Percentiles rank a stretch among this genome's conserved stretches.
Evolutionary conservation across 2,888 invertebrate genomes (phyloP).

Genomic region (Cataglyphis cursor): DNA sequence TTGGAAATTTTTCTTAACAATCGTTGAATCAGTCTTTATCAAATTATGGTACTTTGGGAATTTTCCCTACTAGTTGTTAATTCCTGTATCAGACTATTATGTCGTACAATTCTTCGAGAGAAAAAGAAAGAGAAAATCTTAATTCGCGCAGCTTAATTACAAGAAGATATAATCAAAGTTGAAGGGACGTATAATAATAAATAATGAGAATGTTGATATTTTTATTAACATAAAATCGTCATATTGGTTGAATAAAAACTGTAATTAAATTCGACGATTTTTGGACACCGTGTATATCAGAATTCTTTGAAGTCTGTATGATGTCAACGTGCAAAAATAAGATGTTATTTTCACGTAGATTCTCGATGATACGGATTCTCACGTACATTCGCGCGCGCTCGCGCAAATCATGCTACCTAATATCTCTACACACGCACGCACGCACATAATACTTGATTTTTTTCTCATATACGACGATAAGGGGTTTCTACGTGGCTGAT

Average conservation of each 20-base stretch:
- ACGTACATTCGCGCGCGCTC: constrained; percentile 20
- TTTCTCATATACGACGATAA: constrained; percentile 77
- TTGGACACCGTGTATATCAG: constrained; percentile 8
- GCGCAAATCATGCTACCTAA: constrained; percentile 12
- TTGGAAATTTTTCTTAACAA: neutral
- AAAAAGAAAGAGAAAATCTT: neutral
- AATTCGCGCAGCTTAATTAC: neutral
- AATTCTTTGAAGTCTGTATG: constrained; percentile 27
- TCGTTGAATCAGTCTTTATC: neutral
- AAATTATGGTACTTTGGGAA: neutral
- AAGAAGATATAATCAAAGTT: neutral
- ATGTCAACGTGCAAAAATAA: constrained; percentile 48
- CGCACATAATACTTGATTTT: constrained; percentile 56
- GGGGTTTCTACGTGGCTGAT: constrained; percentile 76
- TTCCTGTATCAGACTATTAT: neutral
- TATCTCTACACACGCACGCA: neutral
- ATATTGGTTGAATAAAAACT: neutral
- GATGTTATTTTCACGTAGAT: constrained; percentile 33
- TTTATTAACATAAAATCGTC: neutral
- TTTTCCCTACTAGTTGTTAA: neutral
- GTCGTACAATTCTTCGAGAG: neutral
- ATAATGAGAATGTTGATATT: neutral
- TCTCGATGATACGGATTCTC: constrained; percentile 40
- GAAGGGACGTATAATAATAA: neutral
- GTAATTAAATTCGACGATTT: constrained; percentile 13